These are phyloP conservation scores for Acleris cristana DNA, from an alignment of 2,888 invertebrate species.

Conservation along the genomic window DNA sequence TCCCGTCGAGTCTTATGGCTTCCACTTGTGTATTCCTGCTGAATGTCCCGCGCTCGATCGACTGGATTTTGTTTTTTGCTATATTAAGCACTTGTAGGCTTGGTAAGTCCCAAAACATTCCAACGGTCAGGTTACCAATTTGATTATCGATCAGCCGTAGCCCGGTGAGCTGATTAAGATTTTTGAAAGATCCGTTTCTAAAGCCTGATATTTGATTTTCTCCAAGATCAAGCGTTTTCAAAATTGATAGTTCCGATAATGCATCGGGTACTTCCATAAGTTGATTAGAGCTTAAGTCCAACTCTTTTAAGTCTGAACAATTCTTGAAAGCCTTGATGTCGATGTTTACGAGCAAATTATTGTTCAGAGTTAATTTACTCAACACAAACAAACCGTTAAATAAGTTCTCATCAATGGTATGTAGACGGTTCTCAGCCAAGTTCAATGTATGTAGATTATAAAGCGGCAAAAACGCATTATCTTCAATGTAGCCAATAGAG, in stretches of 20 bases:
- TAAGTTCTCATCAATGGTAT: conserved; percentile 90
- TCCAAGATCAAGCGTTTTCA: conserved; percentile 95
- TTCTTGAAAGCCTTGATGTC: conserved; percentile 93
- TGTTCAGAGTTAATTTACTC: conserved; percentile 92
- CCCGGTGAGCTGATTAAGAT: conserved; percentile 93
- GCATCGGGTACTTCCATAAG: conserved; percentile 92
- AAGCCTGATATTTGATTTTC: conserved; percentile 95
- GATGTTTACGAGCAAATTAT: conserved; percentile 91
- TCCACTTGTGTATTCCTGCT: conserved; percentile 91
- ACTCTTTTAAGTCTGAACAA: conserved; percentile 93
- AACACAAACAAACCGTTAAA: conserved; percentile 93
- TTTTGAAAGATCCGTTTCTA: conserved; percentile 92
- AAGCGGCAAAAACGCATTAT: conserved; percentile 93
- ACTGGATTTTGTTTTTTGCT: conserved; percentile 94
- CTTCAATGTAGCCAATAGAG: conserved; percentile 94
- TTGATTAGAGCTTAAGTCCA: conserved; percentile 94
- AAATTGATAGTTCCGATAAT: conserved; percentile 90
- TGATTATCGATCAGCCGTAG: conserved; percentile 95
- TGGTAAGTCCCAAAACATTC: conserved; percentile 94
- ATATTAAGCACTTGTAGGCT: conserved; percentile 93
- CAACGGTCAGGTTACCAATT: conserved; percentile 91
- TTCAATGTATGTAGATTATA: conserved; percentile 95
- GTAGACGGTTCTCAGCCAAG: conserved; percentile 93
- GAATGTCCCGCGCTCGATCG: conserved; percentile 93
- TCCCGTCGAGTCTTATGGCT: conserved; percentile 94